Evolutionary conservation across 2,888 invertebrate genomes (phyloP).

Genomic region (Alcis repandata): DNA sequence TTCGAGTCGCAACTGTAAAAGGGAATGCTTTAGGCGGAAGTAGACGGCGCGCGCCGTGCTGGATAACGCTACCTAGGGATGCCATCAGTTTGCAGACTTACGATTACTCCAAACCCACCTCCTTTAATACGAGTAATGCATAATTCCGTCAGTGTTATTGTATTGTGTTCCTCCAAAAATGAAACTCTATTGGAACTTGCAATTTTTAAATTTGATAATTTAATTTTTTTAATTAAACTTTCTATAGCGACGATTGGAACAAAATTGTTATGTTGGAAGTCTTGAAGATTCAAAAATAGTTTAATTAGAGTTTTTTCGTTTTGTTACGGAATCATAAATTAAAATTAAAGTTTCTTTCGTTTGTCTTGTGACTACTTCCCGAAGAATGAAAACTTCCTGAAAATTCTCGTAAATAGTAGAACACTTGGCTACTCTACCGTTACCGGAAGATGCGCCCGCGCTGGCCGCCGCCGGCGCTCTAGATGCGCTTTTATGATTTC

Average conservation of each 20-base stretch:
- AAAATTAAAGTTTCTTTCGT: background rate
- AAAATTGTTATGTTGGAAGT: no score
- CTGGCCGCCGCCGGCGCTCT: conserved; percentile 67
- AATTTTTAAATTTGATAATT: no score
- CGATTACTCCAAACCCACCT: background rate
- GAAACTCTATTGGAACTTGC: no score
- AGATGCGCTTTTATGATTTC: conserved; percentile 85
- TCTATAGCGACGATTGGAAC: no score
- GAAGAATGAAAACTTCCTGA: background rate
- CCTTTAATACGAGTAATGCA: no score
- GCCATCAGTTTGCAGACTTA: conserved; percentile 19
- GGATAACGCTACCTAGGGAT: conserved; percentile 63
- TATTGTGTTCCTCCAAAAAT: no score
- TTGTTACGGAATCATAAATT: no score
- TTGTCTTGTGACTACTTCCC: background rate
- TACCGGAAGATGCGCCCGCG: conserved; percentile 79
- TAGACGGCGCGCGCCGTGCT: conserved; percentile 63
- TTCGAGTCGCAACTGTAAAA: conserved; percentile 63
- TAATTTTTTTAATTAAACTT: no score
- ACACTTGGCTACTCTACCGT: conserved; percentile 28
- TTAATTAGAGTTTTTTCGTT: no score
- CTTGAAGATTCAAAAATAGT: no score
- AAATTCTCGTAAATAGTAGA: background rate
- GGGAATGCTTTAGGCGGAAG: conserved; percentile 75
- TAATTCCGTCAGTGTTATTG: no score